Conservation (phyloP, 1,140 invertebrate genomes). For the Chlorops oryzae region DNA sequence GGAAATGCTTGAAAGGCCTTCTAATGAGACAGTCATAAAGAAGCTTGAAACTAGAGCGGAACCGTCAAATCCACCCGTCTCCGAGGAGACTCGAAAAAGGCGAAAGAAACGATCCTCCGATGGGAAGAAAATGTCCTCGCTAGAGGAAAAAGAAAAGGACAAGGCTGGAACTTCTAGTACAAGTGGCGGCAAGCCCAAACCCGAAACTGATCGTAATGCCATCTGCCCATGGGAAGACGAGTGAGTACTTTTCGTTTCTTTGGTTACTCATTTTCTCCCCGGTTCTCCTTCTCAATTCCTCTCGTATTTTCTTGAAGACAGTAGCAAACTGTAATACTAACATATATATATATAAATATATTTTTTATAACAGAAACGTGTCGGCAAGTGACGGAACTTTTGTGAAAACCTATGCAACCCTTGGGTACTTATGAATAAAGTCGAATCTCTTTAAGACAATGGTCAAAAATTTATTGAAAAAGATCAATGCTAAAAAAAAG, state of each 20-base stretch:
- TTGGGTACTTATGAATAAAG: conserved; percentile 74
- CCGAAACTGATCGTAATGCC: conserved; percentile 55
- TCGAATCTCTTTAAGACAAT: conserved; percentile 31
- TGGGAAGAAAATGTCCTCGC: conserved; percentile 27
- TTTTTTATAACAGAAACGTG: conserved; percentile 61
- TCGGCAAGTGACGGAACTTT: conserved; percentile 78
- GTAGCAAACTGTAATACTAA: neutral
- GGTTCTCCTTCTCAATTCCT: conserved; percentile 1
- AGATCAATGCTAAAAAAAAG: conserved; percentile 5
- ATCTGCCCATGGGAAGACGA: conserved; percentile 86
- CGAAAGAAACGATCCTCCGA: conserved; percentile 37
- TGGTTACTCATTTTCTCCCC: neutral
- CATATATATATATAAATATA: neutral
- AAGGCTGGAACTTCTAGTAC: conserved; percentile 31
- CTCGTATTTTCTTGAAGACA: neutral
- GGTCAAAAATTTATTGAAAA: conserved; percentile 30
- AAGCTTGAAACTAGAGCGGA: neutral
- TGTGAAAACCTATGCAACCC: conserved; percentile 83
- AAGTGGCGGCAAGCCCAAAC: conserved; percentile 4
- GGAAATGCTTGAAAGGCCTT: conserved; percentile 19
- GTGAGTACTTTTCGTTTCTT: conserved; percentile 72
- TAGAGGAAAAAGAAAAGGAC: conserved; percentile 33
- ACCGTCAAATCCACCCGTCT: conserved; percentile 1
- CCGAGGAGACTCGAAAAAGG: conserved; percentile 38
- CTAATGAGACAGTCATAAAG: conserved; percentile 21